phyloP scores from a whole-genome alignment of 2,113 vertebrate species.

The Axis porcinus region DNA sequence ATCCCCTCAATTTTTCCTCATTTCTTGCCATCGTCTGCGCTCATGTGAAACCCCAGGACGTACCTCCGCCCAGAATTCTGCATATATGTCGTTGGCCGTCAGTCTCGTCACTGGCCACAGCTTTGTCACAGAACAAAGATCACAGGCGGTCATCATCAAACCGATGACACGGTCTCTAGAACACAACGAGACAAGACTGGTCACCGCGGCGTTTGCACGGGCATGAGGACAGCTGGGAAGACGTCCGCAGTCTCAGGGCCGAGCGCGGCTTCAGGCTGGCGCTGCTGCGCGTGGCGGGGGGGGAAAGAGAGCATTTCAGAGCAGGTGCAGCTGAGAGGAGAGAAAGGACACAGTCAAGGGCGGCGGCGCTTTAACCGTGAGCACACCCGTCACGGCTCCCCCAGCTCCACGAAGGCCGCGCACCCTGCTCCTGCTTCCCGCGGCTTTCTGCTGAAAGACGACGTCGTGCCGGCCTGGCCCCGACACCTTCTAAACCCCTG shows the following conservation, averaged over 20 bases:
- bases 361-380: rapidly evolving
- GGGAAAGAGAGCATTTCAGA: background rate
- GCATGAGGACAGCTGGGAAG: rapidly evolving
- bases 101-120: slow-evolving; percentile 94
- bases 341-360: too few species aligned
- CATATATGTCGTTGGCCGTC: slow-evolving; percentile 97
- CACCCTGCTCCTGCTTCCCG: rapidly evolving
- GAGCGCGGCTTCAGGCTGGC: rapidly evolving
- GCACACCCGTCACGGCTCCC: background rate
- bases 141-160: slow-evolving; percentile 99
- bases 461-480: rapidly evolving
- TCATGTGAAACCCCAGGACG: background rate
- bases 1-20: background rate
- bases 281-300: rapidly evolving
- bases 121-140: slow-evolving; percentile 98
- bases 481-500: background rate
- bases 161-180: slow-evolving; percentile 96
- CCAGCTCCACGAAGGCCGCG: rapidly evolving
- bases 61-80: slow-evolving; percentile 99
- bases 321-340: background rate
- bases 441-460: rapidly evolving
- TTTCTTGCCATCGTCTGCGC: background rate
- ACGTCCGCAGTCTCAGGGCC: too few species aligned
- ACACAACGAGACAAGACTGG: slow-evolving; percentile 57
- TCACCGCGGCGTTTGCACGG: background rate